Conservation (phyloP, 2,888 invertebrate species). For the Hirudinaria manillensis region DNA sequence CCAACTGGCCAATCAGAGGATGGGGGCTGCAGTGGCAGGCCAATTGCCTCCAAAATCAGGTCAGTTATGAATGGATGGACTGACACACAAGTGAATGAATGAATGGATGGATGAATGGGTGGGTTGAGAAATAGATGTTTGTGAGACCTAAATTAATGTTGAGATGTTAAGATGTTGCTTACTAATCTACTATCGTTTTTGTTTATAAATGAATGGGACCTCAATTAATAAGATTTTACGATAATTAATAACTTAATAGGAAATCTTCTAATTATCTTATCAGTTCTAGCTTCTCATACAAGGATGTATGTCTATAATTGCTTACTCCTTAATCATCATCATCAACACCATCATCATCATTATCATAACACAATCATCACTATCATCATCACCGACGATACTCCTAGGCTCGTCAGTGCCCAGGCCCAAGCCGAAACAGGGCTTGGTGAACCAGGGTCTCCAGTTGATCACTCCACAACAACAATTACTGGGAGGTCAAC, state of each 20-base stretch:
- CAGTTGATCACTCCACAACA: slow-evolving; percentile 21
- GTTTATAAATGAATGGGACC: too few species aligned
- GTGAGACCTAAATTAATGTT: neutral
- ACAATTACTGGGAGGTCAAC: neutral
- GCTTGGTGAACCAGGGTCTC: neutral
- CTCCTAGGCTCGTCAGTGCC: neutral
- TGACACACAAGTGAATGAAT: neutral
- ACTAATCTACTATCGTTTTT: too few species aligned
- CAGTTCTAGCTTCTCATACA: too few species aligned
- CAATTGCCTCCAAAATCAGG: slow-evolving; percentile 19
- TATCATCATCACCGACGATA: neutral
- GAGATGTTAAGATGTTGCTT: too few species aligned
- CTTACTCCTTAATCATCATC: too few species aligned
- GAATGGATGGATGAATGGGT: neutral
- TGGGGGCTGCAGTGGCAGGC: neutral
- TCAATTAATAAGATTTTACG: too few species aligned
- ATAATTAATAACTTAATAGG: too few species aligned
- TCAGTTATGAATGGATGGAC: neutral
- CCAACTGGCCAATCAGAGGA: slow-evolving; percentile 17
- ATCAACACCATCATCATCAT: too few species aligned
- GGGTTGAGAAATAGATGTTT: neutral
- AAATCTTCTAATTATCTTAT: too few species aligned
- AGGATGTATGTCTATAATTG: too few species aligned
- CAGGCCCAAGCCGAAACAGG: slow-evolving; percentile 11
- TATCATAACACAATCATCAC: too few species aligned